These are phyloP conservation scores for Triplophysa tibetana DNA, from an alignment of 2,113 vertebrate genomes.

Conservation along the genomic window DNA sequence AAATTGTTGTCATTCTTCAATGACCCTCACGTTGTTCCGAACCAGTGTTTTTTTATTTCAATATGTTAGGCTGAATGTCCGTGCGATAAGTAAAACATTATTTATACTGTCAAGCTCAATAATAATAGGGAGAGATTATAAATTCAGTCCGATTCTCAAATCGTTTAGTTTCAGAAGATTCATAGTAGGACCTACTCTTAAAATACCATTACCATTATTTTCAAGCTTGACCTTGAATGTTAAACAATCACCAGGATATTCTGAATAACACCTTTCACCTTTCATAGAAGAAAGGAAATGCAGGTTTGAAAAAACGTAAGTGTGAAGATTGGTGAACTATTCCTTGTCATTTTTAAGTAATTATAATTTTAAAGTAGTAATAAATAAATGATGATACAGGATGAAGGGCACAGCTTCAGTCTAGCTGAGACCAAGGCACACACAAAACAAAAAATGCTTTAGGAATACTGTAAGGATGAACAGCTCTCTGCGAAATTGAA, in stretches of 20 bases:
- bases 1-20: background rate
- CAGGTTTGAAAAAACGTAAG: background rate
- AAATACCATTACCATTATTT: background rate
- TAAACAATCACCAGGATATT: background rate
- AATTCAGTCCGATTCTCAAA: no score
- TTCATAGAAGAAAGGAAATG: background rate
- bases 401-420: constrained; percentile 4
- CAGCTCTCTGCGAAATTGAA: constrained; percentile 27
- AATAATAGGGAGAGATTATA: background rate
- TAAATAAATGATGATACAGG: constrained; percentile 37
- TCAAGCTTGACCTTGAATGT: background rate
- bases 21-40: background rate
- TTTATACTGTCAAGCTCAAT: background rate
- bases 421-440: constrained; percentile 41
- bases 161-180: background rate
- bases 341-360: background rate
- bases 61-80: background rate
- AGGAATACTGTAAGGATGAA: constrained; percentile 38
- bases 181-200: background rate
- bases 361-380: background rate
- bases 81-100: background rate
- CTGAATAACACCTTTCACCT: background rate
- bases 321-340: background rate
- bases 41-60: background rate
- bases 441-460: constrained; percentile 25